Evolutionary conservation across 2,888 invertebrate species (phyloP), one percentile per base, ranked within the genome.

Genomic region (Phrixothrix hirtus): DNA sequence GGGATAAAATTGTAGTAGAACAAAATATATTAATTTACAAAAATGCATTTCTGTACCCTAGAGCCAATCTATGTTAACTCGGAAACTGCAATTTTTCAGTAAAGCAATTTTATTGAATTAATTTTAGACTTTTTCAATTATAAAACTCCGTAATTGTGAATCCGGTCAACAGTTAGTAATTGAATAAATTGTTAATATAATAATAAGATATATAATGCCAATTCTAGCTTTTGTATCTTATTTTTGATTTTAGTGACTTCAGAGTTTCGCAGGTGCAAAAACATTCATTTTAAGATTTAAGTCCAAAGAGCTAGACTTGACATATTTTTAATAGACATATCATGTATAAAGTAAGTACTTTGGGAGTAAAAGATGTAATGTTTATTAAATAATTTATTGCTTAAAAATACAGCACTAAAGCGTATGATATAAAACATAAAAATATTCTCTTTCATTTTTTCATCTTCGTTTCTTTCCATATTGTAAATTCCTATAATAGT

Each of bases 241-340:
- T 29, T 29, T n/a, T 29, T 29, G 10, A n/a, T 29, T 29, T 29
- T 7, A 10, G 29, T 6, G 29, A 29, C 29, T 29, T 29, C 29
- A 29, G 6, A 11, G 29, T 29, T 29, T 29, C n/a, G 3, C 29
- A 29, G 4, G 4, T n/a, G 10, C n/a, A 29, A 29, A 29, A 29
- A 29, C 3, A 29, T 9, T 29, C 3, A 21, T 29, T 29, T 29
- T 29, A 4, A 11, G 11, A 29, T 6, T 29, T 10, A 29, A 11
- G 4, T n/a, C 4, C 9, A n/a, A n/a, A n/a, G n/a, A n/a, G n/a
- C n/a, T n/a, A n/a, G n/a, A n/a, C n/a, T n/a, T n/a, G n/a, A n/a
- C n/a, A n/a, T n/a, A n/a, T n/a, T n/a, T n/a, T n/a, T n/a, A n/a
- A n/a, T n/a, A n/a, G n/a, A n/a, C n/a, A n/a, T n/a, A n/a, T n/a